Conservation (phyloP, 2,888 invertebrate genomes). For the Zhengitettix transpicula region DNA sequence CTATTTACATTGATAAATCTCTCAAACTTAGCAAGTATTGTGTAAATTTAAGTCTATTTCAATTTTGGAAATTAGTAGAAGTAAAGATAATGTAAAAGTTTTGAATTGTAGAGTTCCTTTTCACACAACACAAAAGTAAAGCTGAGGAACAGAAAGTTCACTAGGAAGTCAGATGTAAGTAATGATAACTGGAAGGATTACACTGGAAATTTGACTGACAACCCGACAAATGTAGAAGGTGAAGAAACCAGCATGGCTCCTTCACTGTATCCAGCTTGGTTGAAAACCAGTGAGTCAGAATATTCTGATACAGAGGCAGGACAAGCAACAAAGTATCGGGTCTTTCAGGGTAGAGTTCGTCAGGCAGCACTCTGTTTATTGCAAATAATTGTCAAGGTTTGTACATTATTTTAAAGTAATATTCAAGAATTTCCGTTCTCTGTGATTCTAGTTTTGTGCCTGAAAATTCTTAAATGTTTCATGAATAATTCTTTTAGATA, state of each 20-base stretch:
- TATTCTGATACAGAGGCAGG: slow-evolving; percentile 43
- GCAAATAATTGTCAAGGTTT: slow-evolving; percentile 38
- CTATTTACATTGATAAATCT: too few relatives aligned
- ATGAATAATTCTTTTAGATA: too few relatives aligned
- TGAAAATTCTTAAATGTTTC: too few relatives aligned
- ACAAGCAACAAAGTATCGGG: slow-evolving; percentile 19
- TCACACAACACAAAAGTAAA: background rate
- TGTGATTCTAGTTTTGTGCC: too few relatives aligned
- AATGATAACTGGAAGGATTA: background rate
- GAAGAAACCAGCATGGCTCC: background rate
- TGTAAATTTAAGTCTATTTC: too few relatives aligned
- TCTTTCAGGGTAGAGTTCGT: slow-evolving; percentile 42
- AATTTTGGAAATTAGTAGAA: too few relatives aligned
- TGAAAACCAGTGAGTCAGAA: slow-evolving; percentile 41
- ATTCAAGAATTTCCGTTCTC: too few relatives aligned
- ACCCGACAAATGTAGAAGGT: background rate
- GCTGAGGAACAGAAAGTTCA: background rate
- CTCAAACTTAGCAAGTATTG: too few relatives aligned
- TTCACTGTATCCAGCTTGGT: background rate
- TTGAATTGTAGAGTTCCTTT: too few relatives aligned
- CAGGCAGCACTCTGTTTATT: slow-evolving; percentile 47
- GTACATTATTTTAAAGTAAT: background rate
- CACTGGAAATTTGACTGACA: background rate
- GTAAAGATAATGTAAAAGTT: too few relatives aligned
- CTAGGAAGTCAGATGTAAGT: background rate